Conservation (phyloP, 2,888 invertebrate species). For the Rhabditoides inermis region DNA sequence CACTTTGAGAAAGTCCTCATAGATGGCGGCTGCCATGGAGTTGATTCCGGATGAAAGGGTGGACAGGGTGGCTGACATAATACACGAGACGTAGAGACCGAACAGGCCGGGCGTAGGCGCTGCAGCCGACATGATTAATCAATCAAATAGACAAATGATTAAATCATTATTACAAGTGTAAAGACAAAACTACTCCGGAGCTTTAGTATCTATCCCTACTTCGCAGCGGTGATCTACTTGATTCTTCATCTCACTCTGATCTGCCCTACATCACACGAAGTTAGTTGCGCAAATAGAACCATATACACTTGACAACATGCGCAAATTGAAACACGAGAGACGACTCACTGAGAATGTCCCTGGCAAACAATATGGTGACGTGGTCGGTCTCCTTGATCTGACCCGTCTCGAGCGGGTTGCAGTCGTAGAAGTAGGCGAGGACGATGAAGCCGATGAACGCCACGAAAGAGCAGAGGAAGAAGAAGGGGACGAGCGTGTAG, state of each 20-base stretch:
- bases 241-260: too few relatives aligned
- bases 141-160: background rate
- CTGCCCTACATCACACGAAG: too few relatives aligned
- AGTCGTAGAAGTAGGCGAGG: slow-evolving; percentile 42
- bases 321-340: too few relatives aligned
- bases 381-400: slow-evolving; percentile 36
- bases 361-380: slow-evolving; percentile 36
- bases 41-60: slow-evolving; percentile 47
- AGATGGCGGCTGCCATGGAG: slow-evolving; percentile 42
- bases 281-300: too few relatives aligned
- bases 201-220: too few relatives aligned
- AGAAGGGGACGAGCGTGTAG: slow-evolving; percentile 36
- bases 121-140: slow-evolving; percentile 8
- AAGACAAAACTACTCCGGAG: too few relatives aligned
- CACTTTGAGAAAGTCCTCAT: slow-evolving; percentile 45
- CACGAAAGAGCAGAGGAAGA: slow-evolving; percentile 36
- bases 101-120: slow-evolving; percentile 40
- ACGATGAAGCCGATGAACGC: slow-evolving; percentile 41
- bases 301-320: too few relatives aligned
- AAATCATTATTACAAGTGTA: too few relatives aligned
- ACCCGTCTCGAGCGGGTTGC: slow-evolving; percentile 41
- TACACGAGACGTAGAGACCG: slow-evolving; percentile 42
- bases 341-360: slow-evolving; percentile 31
- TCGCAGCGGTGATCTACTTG: too few relatives aligned
- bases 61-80: slow-evolving; percentile 43